A percentile compares a stretch with the other conserved stretches of the same genome.
These are phyloP conservation scores for Neomorphus geoffroyi DNA, from an alignment of 2,797 vertebrate genomes.

Conservation along the genomic window DNA sequence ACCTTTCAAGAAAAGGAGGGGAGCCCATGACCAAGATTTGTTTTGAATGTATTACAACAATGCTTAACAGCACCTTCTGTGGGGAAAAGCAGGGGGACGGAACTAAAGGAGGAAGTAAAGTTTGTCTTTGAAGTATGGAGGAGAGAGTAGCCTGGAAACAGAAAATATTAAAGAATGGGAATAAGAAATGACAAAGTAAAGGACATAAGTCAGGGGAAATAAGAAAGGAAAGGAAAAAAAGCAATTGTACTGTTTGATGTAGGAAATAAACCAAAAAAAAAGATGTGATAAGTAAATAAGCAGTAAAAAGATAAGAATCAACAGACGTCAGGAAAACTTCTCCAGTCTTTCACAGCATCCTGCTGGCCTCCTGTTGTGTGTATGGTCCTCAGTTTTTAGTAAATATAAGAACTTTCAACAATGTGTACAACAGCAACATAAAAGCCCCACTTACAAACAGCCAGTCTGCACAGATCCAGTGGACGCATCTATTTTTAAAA, in stretches of 20 bases:
- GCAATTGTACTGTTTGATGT: no score
- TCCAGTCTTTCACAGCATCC: neutral
- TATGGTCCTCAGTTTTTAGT: neutral
- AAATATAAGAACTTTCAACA: neutral
- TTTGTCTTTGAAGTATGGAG: neutral
- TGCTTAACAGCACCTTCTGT: neutral
- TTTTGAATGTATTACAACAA: neutral
- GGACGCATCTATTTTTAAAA: neutral
- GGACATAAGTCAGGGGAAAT: neutral
- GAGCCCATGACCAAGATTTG: neutral
- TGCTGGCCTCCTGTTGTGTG: neutral
- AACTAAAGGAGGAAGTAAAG: neutral
- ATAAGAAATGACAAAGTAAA: neutral
- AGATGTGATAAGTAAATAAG: neutral
- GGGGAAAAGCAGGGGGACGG: neutral
- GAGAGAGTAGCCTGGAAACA: neutral
- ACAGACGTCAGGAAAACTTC: neutral
- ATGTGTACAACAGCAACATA: accelerated
- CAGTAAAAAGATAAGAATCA: neutral
- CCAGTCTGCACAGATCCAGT: neutral
- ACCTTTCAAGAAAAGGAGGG: constrained; percentile 4
- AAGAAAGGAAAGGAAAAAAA: neutral
- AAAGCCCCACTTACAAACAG: neutral
- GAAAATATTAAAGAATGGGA: neutral
- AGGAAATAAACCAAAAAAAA: no score